phyloP scores from a whole-genome alignment of 35 echinoderm and acorn worm genomes.

The Patiria miniata region DNA sequence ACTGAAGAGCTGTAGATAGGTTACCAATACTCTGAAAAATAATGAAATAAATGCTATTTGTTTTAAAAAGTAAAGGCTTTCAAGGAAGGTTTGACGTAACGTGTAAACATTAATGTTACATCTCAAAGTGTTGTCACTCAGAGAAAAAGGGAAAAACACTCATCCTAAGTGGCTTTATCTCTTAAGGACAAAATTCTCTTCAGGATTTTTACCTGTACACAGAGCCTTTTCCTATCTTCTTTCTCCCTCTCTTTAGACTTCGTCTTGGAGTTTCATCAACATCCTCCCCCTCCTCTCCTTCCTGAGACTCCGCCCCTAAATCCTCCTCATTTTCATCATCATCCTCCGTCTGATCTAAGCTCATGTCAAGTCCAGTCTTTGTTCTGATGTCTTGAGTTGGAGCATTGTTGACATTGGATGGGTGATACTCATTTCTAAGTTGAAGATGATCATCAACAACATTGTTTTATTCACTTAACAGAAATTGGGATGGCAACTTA shows the following conservation, averaged over 20 bases:
- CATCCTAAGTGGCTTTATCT: no score
- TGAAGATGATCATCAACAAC: no score
- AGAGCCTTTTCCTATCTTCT: conserved; percentile 26
- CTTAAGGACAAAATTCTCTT: no score
- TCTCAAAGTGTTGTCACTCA: no score
- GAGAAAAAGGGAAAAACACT: no score
- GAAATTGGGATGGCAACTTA: no score
- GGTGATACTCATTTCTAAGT: conserved; percentile 85
- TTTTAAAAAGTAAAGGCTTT: background rate
- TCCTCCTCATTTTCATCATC: no score
- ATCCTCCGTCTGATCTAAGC: background rate
- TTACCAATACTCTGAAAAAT: conserved; percentile 62
- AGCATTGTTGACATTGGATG: conserved; percentile 70
- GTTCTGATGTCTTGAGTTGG: conserved; percentile 77
- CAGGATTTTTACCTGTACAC: conserved; percentile 2
- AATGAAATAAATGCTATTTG: background rate
- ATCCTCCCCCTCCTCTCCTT: no score
- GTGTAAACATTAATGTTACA: no score
- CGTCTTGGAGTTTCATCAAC: background rate
- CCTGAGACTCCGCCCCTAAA: no score
- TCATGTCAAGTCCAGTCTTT: conserved; percentile 13
- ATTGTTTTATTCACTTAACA: no score
- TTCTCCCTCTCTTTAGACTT: background rate
- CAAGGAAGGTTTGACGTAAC: no score
- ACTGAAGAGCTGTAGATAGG: conserved; percentile 76